phyloP scores from a whole-genome alignment of 2,797 vertebrate genomes.

The Furcifer pardalis region DNA sequence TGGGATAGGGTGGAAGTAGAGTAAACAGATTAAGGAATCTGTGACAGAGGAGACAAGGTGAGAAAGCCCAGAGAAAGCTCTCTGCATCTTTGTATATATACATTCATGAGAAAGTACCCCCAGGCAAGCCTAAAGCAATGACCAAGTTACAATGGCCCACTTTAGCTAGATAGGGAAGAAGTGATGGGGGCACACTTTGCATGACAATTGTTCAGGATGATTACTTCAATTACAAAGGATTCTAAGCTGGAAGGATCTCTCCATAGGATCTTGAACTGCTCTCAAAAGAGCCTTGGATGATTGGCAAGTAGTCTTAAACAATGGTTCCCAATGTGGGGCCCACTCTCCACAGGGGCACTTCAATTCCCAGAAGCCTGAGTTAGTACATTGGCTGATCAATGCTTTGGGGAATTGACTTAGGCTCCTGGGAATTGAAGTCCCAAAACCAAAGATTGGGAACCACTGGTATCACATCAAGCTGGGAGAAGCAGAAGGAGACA shows the following conservation, averaged over 20 bases:
- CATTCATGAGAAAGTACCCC: not conserved
- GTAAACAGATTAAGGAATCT: not conserved
- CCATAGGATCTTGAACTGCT: not conserved
- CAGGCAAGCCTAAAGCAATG: not conserved
- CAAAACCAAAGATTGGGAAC: too few relatives aligned
- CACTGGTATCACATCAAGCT: too few relatives aligned
- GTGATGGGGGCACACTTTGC: not conserved
- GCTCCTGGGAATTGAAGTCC: too few relatives aligned
- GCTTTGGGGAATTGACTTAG: too few relatives aligned
- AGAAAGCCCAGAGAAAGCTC: not conserved
- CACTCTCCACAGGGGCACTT: too few relatives aligned
- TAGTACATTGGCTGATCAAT: too few relatives aligned
- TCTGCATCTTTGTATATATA: not conserved
- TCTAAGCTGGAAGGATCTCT: too few relatives aligned
- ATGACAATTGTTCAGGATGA: not conserved
- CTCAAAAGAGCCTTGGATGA: too few relatives aligned
- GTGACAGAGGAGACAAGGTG: not conserved
- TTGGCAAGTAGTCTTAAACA: too few relatives aligned
- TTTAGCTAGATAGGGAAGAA: not conserved
- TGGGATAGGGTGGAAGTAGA: not conserved
- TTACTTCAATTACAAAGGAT: too few relatives aligned
- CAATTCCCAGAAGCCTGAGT: too few relatives aligned
- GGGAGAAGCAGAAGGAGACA: not conserved
- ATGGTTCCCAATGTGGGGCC: too few relatives aligned
- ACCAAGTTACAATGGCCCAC: slow-evolving; percentile 1